These are phyloP conservation scores for Aproaerema taeniolella DNA, from an alignment of 2,888 invertebrate species.

Conservation along the genomic window DNA sequence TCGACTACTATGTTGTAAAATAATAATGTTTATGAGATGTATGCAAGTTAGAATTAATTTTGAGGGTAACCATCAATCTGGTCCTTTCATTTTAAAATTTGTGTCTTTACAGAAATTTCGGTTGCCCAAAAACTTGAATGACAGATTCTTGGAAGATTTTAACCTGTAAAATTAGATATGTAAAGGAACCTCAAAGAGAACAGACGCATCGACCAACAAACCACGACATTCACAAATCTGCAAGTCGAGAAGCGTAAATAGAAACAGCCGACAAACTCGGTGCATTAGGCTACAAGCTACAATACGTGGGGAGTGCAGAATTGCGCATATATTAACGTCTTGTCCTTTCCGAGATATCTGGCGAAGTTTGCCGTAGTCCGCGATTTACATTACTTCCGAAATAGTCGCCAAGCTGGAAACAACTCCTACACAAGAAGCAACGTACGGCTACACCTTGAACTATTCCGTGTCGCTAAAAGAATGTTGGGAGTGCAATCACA, in stretches of 20 bases:
- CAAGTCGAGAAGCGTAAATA: constrained; percentile 51
- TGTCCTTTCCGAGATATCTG: constrained; percentile 72
- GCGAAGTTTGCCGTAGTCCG: constrained; percentile 59
- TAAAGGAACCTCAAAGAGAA: too few species aligned
- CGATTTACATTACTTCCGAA: constrained; percentile 75
- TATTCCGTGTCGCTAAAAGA: constrained; percentile 32
- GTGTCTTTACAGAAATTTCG: too few species aligned
- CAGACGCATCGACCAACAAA: constrained; percentile 26
- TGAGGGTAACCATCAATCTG: too few species aligned
- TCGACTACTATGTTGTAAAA: too few species aligned
- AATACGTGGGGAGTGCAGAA: constrained; percentile 63
- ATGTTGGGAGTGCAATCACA: constrained; percentile 17
- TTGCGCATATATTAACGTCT: constrained; percentile 74
- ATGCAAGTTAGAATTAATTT: too few species aligned
- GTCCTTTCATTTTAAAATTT: too few species aligned
- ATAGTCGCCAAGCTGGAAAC: constrained; percentile 49
- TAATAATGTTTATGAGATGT: too few species aligned
- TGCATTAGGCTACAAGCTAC: constrained; percentile 68
- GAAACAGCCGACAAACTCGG: constrained; percentile 56
- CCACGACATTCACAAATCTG: constrained; percentile 34
- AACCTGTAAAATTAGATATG: too few species aligned
- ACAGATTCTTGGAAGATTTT: too few species aligned
- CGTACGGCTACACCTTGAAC: constrained; percentile 25
- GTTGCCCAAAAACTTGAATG: too few species aligned
- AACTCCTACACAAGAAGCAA: constrained; percentile 26